Base-by-base conservation (phyloP, 2,888 invertebrate species). In the Ecliptopera silaceata region DNA sequence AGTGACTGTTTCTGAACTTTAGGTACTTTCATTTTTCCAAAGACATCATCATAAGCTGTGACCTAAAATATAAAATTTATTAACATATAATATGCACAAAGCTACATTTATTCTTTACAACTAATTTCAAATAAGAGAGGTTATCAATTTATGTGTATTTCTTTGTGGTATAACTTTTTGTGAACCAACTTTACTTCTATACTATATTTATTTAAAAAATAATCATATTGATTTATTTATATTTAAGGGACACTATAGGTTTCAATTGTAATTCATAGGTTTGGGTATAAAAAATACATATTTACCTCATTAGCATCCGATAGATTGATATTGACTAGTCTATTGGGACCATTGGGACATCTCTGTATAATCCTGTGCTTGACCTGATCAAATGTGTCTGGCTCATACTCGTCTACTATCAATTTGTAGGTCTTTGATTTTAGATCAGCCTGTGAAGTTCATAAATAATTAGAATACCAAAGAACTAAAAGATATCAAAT, bases 231-330 rank as follows among this genome's bases (percentile, higher is more conserved):
- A n/a, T n/a, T n/a, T n/a, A n/a, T n/a, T n/a, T n/a, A n/a, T n/a
- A n/a, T n/a, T n/a, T n/a, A n/a, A n/a, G n/a, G n/a, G n/a, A n/a
- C 6, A 26, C 26, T 6, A 6, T 6, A 5, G 26, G 26, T 26
- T 26, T 8, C 6, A 5, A 26, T 26, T 26, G 26, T 6, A n/a
- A 26, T 26, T 6, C 6, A 26, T 0, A 26, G 2, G 10, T 2
- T 2, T 26, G 10, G 10, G 26, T 26, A 26, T 26, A 26, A 26
- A 4, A 8, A 26, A 8, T 4, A 26, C 22, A 26, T 48, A 39
- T 59, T 91, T 92, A 96, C 95, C 78, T 93, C 93, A 68, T 93
- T 92, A 36, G 93, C 84, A 57, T 95, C 93, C 0, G 92, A 92
- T 12, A 96, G 85, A 62, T 93, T 93, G 59, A 96, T 86, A 69